Evolutionary conservation across 2,797 vertebrate species (phyloP).

Genomic region (Danio kyathit): DNA sequence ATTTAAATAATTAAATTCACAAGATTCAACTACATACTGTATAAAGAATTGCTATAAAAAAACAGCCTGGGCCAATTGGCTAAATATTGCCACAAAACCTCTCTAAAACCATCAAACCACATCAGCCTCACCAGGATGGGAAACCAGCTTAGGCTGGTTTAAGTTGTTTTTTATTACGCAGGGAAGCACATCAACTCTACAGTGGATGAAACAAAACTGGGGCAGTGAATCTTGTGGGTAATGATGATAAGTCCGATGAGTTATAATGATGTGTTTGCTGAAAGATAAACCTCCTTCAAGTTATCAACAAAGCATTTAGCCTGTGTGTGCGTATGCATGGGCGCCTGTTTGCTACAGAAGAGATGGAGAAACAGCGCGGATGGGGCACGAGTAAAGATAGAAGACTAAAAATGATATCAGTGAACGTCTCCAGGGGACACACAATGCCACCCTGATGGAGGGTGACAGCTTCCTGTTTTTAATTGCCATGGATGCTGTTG

Average conservation of each 20-base stretch:
- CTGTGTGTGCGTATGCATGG: background rate
- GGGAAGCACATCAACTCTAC: background rate
- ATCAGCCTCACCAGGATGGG: background rate
- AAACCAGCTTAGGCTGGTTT: background rate
- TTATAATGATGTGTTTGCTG: constrained; percentile 32
- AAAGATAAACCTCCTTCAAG: constrained; percentile 40
- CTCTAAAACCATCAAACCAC: background rate
- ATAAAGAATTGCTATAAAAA: too few species aligned
- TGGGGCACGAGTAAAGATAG: constrained; percentile 45
- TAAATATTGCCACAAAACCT: background rate
- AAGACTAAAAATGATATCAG: constrained; percentile 64
- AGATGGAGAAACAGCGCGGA: constrained; percentile 22
- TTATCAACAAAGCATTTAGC: constrained; percentile 41
- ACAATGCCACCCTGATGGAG: constrained; percentile 69
- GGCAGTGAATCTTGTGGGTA: constrained; percentile 58
- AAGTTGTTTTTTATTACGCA: background rate
- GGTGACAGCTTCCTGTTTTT: constrained; percentile 81
- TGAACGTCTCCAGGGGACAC: constrained; percentile 56
- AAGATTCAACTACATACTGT: too few species aligned
- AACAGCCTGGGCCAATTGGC: background rate
- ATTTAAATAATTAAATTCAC: too few species aligned
- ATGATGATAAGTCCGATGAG: constrained; percentile 50
- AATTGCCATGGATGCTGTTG: constrained; percentile 81
- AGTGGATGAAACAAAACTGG: constrained; percentile 15
- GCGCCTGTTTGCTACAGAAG: background rate